phyloP scores from a whole-genome alignment of 1,140 invertebrate genomes.

The Eulimnadia texana region DNA sequence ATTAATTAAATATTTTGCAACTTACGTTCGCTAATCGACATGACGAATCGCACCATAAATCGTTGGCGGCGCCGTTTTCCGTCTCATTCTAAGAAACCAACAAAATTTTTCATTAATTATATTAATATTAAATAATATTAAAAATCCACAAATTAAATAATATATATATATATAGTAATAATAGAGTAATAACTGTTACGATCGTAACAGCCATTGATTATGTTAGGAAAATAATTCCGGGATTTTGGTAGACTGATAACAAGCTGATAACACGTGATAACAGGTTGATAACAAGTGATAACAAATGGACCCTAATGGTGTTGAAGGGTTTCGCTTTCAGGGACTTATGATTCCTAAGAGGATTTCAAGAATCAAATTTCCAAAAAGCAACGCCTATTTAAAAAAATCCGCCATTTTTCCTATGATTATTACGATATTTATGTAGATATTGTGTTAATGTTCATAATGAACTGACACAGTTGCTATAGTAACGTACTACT shows the following conservation, averaged over 20 bases:
- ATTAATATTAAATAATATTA: neutral
- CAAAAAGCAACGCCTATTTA: no score
- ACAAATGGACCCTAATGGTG: no score
- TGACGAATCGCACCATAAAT: slow-evolving; percentile 42
- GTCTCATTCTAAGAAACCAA: slow-evolving; percentile 42
- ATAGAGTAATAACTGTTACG: neutral
- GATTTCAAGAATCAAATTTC: neutral
- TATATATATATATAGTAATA: neutral
- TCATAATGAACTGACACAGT: no score
- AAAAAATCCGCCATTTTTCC: no score
- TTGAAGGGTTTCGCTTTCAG: neutral
- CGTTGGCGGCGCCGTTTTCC: slow-evolving; percentile 37
- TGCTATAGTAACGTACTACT: no score
- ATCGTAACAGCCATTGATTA: neutral
- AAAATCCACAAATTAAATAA: neutral
- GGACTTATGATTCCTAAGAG: neutral
- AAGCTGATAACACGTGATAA: neutral
- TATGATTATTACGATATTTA: no score
- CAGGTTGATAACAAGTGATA: neutral
- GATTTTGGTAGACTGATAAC: neutral
- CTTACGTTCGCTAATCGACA: slow-evolving; percentile 41
- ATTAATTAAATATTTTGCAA: neutral
- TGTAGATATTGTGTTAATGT: no score
- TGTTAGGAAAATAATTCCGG: neutral
- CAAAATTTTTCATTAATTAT: no score